phyloP scores from a whole-genome alignment of 1,140 invertebrate species.

The Olivierus martensii region DNA sequence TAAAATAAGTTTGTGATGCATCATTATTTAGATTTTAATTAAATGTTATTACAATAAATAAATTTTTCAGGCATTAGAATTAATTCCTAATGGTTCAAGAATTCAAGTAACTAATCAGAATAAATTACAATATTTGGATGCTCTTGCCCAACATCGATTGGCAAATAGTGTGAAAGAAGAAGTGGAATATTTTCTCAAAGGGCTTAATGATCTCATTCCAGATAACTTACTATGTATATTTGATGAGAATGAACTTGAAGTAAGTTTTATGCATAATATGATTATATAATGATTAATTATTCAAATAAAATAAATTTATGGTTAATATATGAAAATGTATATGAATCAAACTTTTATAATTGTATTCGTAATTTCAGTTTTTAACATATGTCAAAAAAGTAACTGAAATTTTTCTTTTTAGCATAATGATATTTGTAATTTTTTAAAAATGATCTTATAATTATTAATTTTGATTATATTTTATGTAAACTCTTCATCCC shows the following conservation, averaged over 20 bases:
- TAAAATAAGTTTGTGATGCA: no score
- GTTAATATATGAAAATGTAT: no score
- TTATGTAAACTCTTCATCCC: no score
- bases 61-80: slow-evolving; percentile 43
- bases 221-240: slow-evolving; percentile 87
- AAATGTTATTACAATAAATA: no score
- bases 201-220: slow-evolving; percentile 77
- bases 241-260: slow-evolving; percentile 92
- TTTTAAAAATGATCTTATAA: no score
- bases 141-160: slow-evolving; percentile 73
- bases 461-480: no score
- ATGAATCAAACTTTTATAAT: no score
- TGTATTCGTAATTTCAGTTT: no score
- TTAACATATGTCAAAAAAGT: no score
- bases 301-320: neutral
- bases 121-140: slow-evolving; percentile 73
- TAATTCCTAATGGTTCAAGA: slow-evolving; percentile 56
- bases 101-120: slow-evolving; percentile 55
- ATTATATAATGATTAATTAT: neutral
- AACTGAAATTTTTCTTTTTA: no score
- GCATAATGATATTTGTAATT: no score
- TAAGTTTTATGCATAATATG: slow-evolving; percentile 27
- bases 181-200: slow-evolving; percentile 74
- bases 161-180: slow-evolving; percentile 65
- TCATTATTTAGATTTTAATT: no score